Evolutionary conservation across 2,797 vertebrate species (phyloP).

Genomic region (Macroramphosus scolopax): DNA sequence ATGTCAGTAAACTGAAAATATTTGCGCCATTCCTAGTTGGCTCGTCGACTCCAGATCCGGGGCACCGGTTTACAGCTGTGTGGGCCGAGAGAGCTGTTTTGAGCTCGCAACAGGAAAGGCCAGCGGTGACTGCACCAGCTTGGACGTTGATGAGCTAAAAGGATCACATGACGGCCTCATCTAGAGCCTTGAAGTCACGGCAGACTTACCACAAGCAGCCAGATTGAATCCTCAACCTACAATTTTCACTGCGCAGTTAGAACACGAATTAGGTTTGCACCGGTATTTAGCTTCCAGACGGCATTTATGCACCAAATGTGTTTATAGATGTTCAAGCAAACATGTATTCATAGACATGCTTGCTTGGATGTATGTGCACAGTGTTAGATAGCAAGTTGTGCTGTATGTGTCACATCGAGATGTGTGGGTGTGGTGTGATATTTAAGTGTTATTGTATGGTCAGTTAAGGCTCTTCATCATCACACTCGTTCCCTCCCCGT

Average conservation of each 20-base stretch:
- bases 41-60: no score
- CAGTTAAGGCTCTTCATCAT: slow-evolving; percentile 64
- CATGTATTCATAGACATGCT: slow-evolving; percentile 10
- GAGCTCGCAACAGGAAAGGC: slow-evolving; percentile 30
- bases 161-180: slow-evolving; percentile 38
- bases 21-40: no score
- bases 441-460: slow-evolving; percentile 73
- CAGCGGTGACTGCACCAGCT: slow-evolving; percentile 36
- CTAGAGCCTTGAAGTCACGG: slow-evolving; percentile 26
- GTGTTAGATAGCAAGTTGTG: slow-evolving; percentile 46
- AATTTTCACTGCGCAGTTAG: no score
- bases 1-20: slow-evolving; percentile 8
- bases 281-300: slow-evolving; percentile 9
- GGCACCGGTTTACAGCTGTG: slow-evolving; percentile 5
- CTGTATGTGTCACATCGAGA: slow-evolving; percentile 69
- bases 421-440: slow-evolving; percentile 64
- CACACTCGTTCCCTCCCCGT: slow-evolving; percentile 52
- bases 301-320: slow-evolving; percentile 18
- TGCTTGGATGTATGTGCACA: slow-evolving; percentile 30
- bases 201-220: slow-evolving; percentile 7
- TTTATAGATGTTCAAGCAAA: slow-evolving; percentile 18
- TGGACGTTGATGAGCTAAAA: slow-evolving; percentile 8
- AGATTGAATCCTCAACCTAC: no score
- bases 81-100: slow-evolving; percentile 18
- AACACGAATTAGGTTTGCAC: slow-evolving; percentile 31